Conservation (phyloP, 1,140 invertebrate genomes). For the Drosophila littoralis region DNA sequence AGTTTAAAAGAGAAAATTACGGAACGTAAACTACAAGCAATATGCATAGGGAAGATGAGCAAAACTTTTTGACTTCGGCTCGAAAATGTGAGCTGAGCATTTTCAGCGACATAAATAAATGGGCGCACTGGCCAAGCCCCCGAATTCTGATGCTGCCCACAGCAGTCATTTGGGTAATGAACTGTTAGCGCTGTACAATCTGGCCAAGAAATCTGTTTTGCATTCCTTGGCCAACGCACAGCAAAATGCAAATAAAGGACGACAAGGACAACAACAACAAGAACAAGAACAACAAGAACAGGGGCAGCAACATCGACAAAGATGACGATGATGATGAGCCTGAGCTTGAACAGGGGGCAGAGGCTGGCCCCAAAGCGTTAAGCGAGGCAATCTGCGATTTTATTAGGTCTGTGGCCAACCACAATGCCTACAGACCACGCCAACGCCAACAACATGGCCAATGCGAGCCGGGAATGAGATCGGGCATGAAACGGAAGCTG, state of each 20-base stretch:
- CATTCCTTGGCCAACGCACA: slow-evolving; percentile 61
- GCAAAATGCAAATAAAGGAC: slow-evolving; percentile 72
- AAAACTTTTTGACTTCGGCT: slow-evolving; percentile 56
- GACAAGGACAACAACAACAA: slow-evolving; percentile 31
- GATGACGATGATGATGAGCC: slow-evolving; percentile 8
- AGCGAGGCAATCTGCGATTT: slow-evolving; percentile 46
- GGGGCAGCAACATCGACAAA: slow-evolving; percentile 3
- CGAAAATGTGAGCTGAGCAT: slow-evolving; percentile 60
- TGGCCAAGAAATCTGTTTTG: slow-evolving; percentile 80
- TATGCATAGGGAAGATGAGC: slow-evolving; percentile 28
- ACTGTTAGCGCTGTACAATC: slow-evolving; percentile 79
- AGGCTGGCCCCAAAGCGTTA: slow-evolving; percentile 19
- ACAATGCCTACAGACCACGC: slow-evolving; percentile 15
- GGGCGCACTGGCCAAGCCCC: slow-evolving; percentile 1
- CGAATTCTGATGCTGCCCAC: slow-evolving; percentile 1
- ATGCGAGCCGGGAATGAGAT: too few relatives aligned
- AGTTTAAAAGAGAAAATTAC: slow-evolving; percentile 53
- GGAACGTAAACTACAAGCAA: slow-evolving; percentile 38
- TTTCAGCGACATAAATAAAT: slow-evolving; percentile 46
- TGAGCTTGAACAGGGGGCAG: not conserved
- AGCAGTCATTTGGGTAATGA: slow-evolving; percentile 79
- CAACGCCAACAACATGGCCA: not conserved
- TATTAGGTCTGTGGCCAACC: slow-evolving; percentile 44
- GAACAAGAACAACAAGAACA: slow-evolving; percentile 10
- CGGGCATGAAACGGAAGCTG: slow-evolving; percentile 27